phyloP scores from a whole-genome alignment of 92 coral and sea anemone species.

The Hydrozoanthus gracilis region DNA sequence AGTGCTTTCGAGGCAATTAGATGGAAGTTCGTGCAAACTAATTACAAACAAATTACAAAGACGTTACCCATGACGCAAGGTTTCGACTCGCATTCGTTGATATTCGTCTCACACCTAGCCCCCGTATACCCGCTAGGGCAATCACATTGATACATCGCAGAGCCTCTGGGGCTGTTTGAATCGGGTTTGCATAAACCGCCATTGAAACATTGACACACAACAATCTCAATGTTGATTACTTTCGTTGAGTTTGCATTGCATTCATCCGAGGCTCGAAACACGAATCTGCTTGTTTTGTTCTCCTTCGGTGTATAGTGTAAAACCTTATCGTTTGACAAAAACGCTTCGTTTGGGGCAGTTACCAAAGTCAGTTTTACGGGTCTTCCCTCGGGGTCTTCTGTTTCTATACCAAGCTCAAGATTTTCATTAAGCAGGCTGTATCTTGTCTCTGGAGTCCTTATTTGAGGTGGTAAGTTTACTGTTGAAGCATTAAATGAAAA shows the following conservation, averaged over 20 bases:
- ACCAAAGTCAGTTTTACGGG: slow-evolving; percentile 7
- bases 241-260: neutral
- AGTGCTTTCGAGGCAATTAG: neutral
- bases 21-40: no score
- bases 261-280: neutral
- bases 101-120: neutral
- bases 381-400: slow-evolving; percentile 16
- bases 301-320: slow-evolving; percentile 1
- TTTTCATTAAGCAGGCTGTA: slow-evolving; percentile 9
- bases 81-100: neutral
- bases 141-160: neutral
- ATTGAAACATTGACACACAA: neutral
- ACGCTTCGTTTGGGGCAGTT: neutral
- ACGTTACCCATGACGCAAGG: slow-evolving; percentile 13
- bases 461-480: slow-evolving; percentile 2
- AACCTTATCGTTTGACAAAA: slow-evolving; percentile 4
- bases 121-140: neutral
- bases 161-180: neutral
- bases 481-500: neutral
- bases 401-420: neutral
- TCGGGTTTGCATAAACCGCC: neutral
- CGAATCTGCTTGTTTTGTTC: slow-evolving; percentile 6
- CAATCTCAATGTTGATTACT: neutral
- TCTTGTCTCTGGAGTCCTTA: neutral
- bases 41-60: neutral